Base-by-base conservation (phyloP, 2,888 invertebrate genomes). In the Auanema freiburgensis region DNA sequence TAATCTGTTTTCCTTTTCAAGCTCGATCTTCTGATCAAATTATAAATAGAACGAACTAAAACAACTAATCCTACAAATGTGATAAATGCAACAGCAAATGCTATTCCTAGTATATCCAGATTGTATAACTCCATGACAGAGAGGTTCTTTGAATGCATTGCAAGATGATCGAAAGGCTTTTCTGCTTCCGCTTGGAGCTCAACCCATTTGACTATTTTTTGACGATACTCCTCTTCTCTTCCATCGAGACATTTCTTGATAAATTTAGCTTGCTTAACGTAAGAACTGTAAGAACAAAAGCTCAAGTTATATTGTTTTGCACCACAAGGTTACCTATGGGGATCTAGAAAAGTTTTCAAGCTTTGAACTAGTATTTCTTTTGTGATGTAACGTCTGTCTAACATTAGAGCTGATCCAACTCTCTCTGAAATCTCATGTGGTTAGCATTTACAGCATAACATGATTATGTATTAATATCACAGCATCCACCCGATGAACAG, bases 141-240 rank as follows among this genome's bases (percentile, higher is more conserved):
- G 10, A 57, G 25, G 24, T 57, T 44, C 25, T n/a, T 24, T 8
- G 46, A 46, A 1, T 46, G 33, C 6, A 57, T 25, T n/a, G 49
- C 49, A 3, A 49, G 11, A 18, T 57, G 57, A 33, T 57, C 57
- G 16, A 49, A 14, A 18, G 57, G 57, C 18, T 50, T 46, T 5
- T 33, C 33, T 6, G n/a, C 25, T 25, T 24, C 18, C 24, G 50
- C 10, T 14, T 49, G 18, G 6, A 57, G 25, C 12, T 57, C 25
- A 14, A 44, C 33, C 21, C 33, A 33, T 12, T 40, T 42, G 12
- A 57, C n/a, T 4, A 57, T 57, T 44, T 46, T 50, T 25, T 40
- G 24, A 18, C 57, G 6, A 16, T 16, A 57, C 5, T 46, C 46
- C 18, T 57, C 57, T 8, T 49, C 49, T 21, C 50, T 44, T 14